Evolutionary conservation across 2,113 vertebrate species (phyloP), one percentile per base, ranked within the genome.

Genomic region (Pluvialis apricaria): DNA sequence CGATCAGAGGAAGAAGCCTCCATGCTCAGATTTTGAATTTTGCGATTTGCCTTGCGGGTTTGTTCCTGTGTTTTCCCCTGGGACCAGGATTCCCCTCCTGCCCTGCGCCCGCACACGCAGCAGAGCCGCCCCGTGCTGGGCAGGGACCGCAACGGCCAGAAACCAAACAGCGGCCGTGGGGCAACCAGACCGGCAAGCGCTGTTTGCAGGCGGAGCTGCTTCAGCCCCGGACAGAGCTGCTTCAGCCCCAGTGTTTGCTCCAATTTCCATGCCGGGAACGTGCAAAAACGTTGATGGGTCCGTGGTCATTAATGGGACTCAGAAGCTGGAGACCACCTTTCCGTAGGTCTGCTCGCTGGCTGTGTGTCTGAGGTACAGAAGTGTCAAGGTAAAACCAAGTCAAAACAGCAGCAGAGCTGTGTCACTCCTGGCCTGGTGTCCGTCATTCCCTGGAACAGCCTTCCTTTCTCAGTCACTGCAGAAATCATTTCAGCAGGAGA

Each of bases 251-350:
- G 8, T 1, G 11, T 62, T 68, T 72, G 28, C 32, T 84, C 20
- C 10, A 2, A 5, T 78, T 82, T 72, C 79, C 32, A 22, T 25
- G 12, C 13, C 85, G 21, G 34, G 45, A 94, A 34, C 45, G 18
- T 6, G 16, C 11, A 12, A 62, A 85, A 83, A n/a, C 25, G 24
- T 38, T 22, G 51, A 62, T 52, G 26, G 11, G 24, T 20, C 15
- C 14, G 13, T 1, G 0, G 57, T 32, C 12, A 2, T 34, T 73
- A 32, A 31, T 0, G 0, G 28, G 20, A 55, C 26, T 72, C 16
- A 38, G 47, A 58, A 60, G 19, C 32, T 55, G 52, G 25, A 32
- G 32, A 52, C 4, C 5, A 57, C 21, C n/a, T 42, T 62, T 54
- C 45, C 3, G 0, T 2, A 47, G 29, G 34, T 47, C 49, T 83